Conservation (phyloP, 2,797 vertebrate genomes). For the Peromyscus attwateri region DNA sequence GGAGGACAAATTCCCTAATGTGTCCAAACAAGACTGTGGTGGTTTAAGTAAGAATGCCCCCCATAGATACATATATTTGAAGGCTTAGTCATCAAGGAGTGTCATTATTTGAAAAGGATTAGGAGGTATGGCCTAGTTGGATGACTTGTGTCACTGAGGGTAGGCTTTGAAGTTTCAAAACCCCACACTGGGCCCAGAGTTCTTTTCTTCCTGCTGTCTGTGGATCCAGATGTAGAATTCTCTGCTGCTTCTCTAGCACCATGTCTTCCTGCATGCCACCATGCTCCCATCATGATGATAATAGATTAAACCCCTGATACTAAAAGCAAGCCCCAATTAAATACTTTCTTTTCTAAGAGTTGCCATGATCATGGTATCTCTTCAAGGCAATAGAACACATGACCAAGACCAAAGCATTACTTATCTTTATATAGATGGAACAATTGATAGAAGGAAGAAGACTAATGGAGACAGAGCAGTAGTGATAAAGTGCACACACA, state of each 20-base stretch:
- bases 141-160: neutral
- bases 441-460: neutral
- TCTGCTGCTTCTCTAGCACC: neutral
- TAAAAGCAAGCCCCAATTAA: neutral
- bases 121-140: neutral
- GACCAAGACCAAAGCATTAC: neutral
- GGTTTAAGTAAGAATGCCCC: neutral
- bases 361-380: neutral
- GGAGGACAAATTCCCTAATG: neutral
- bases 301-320: neutral
- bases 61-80: neutral
- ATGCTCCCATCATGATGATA: neutral
- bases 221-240: neutral
- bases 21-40: neutral
- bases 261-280: neutral
- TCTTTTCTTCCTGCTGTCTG: neutral
- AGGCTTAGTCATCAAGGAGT: neutral
- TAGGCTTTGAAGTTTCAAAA: neutral
- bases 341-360: neutral
- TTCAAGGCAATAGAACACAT: no score
- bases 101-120: neutral
- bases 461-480: no score
- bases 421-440: neutral
- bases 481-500: neutral
- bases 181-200: neutral